Evolutionary conservation across 2,888 invertebrate species (phyloP), one percentile per base, ranked within the genome.

Genomic region (Junonia oenone): DNA sequence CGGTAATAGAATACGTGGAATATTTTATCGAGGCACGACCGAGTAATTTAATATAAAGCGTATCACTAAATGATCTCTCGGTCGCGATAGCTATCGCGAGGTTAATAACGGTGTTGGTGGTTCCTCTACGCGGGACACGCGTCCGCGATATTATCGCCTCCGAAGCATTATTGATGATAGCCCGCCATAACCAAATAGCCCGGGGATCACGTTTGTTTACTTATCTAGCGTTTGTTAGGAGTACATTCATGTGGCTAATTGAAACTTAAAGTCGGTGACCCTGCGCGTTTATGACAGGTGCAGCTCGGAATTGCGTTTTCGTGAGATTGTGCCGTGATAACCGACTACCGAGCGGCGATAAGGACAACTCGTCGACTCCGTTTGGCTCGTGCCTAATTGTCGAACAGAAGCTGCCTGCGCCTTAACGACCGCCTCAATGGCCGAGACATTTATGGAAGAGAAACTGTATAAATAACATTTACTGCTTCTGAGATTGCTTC

Each of bases 1-100:
- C 72, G 87, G 89, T 89, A 90, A 90, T 87, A 86, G 88, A 87
- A 89, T 88, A 89, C 86, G 73, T 70, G 69, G 82, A 83, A 85
- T 86, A 87, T 88, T 86, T 87, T 86, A 89, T 86, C 89, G 86
- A 83, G 81, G 81, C 89, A 89, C 87, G 89, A 87, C 88, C 88
- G 81, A 87, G 89, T 90, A 90, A 90, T 90, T 89, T 90, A 90
- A 90, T 89, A 89, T 89, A 89, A 89, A 89, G 81, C 87, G 86
- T 90, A 90, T 89, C 89, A 87, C 86, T 83, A 84, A 88, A 87
- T 86, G 87, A 89, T 90, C 89, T 88, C 80, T 76, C 68, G 70
- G 76, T 74, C 67, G 74, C 80, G 89, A 90, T 90, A 77, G 78
- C 72, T 90, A 89, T 90, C 90, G 75, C 70, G 62, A 74, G 81